These are phyloP conservation scores for Mamestra configurata DNA, from an alignment of 1,140 invertebrate species.

Conservation along the genomic window DNA sequence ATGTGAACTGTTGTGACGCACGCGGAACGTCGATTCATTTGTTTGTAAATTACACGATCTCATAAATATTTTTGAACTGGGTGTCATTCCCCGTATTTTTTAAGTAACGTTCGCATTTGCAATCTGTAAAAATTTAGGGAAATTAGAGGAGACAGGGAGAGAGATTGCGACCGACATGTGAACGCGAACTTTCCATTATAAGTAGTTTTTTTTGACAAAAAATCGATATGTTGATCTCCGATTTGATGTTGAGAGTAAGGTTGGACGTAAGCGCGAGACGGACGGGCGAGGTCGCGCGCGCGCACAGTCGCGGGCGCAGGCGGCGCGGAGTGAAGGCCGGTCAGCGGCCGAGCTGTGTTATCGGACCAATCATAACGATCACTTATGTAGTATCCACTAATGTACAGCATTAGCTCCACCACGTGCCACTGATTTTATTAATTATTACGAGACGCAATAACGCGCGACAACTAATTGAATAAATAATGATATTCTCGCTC, in stretches of 20 bases:
- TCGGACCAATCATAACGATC: slow-evolving; percentile 79
- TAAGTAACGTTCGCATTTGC: no score
- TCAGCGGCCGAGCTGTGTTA: slow-evolving; percentile 83
- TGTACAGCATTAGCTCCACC: slow-evolving; percentile 69
- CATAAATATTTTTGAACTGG: no score
- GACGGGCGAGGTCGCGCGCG: slow-evolving; percentile 72
- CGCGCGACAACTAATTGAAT: slow-evolving; percentile 47
- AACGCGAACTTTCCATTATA: no score
- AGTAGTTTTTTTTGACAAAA: background rate
- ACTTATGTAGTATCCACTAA: slow-evolving; percentile 61
- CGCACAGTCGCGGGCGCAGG: slow-evolving; percentile 66
- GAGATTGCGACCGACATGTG: no score
- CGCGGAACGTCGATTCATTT: no score
- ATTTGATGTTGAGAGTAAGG: slow-evolving; percentile 56
- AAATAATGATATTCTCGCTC: slow-evolving; percentile 31
- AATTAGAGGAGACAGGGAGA: no score
- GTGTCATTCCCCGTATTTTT: no score
- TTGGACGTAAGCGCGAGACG: slow-evolving; percentile 64
- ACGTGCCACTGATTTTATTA: slow-evolving; percentile 69
- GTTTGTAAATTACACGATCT: no score
- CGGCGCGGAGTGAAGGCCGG: slow-evolving; percentile 82
- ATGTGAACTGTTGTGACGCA: no score
- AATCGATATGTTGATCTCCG: slow-evolving; percentile 20
- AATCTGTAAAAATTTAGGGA: no score
- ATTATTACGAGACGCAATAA: slow-evolving; percentile 59